Percentiles rank a stretch among this genome's conserved stretches.
Conservation (phyloP, 2,888 invertebrate species). For the Orthosia gracilis region DNA sequence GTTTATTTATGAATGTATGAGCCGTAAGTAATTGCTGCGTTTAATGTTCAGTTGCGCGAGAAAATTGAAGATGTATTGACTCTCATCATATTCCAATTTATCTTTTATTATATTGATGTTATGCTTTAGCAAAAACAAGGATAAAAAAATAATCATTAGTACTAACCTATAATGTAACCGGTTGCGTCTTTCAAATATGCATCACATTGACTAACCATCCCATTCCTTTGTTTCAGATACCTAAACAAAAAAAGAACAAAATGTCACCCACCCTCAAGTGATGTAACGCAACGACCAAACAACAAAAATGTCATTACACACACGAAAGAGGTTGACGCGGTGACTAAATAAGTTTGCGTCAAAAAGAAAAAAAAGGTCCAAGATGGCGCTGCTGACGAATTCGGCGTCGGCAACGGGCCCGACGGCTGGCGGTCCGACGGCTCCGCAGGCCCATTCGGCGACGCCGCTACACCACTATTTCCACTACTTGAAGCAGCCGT, state of each 20-base stretch:
- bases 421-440: slow-evolving; percentile 81
- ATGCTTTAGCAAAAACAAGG: slow-evolving; percentile 18
- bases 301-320: slow-evolving; percentile 77
- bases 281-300: slow-evolving; percentile 62
- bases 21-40: slow-evolving; percentile 79
- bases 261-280: slow-evolving; percentile 58
- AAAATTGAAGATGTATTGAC: slow-evolving; percentile 65
- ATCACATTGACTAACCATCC: slow-evolving; percentile 14
- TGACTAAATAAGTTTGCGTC: slow-evolving; percentile 78
- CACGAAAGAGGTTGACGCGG: slow-evolving; percentile 82
- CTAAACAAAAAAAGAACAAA: slow-evolving; percentile 37
- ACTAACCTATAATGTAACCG: neutral
- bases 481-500: slow-evolving; percentile 91
- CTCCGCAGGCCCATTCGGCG: slow-evolving; percentile 88
- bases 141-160: neutral
- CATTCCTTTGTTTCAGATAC: slow-evolving; percentile 58
- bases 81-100: slow-evolving; percentile 61
- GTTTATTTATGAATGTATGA: slow-evolving; percentile 77
- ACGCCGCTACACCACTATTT: slow-evolving; percentile 91
- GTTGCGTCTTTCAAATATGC: neutral
- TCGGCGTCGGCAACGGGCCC: slow-evolving; percentile 84
- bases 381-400: slow-evolving; percentile 89
- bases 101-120: slow-evolving; percentile 42
- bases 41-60: slow-evolving; percentile 62
- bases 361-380: slow-evolving; percentile 56